Percentiles rank a stretch among this genome's conserved stretches.
Evolutionary conservation across 2,888 invertebrate genomes (phyloP).

Genomic region (Apamea crenata): DNA sequence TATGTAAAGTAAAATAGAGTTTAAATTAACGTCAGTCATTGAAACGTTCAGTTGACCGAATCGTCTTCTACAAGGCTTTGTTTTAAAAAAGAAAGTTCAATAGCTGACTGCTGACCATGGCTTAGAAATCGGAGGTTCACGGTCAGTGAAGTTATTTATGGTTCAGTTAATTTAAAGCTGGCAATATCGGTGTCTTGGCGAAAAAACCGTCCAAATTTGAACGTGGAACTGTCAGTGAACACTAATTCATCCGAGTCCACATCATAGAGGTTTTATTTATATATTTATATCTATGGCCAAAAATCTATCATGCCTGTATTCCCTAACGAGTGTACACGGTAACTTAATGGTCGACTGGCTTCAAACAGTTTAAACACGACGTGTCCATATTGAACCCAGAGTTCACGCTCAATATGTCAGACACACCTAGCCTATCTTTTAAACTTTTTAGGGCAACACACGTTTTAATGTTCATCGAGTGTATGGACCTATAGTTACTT

Average conservation of each 20-base stretch:
- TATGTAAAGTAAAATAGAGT: background rate
- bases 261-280: conserved; percentile 23
- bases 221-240: conserved; percentile 32
- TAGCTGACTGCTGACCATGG: conserved; percentile 33
- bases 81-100: conserved; percentile 48
- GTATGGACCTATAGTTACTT: conserved; percentile 13
- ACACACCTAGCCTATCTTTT: conserved; percentile 52
- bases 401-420: conserved; percentile 63
- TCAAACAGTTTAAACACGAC: conserved; percentile 51
- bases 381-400: conserved; percentile 47
- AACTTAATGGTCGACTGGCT: conserved; percentile 62
- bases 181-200: background rate
- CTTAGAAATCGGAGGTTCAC: conserved; percentile 51
- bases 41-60: conserved; percentile 9
- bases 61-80: background rate
- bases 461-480: conserved; percentile 32
- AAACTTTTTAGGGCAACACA: conserved; percentile 44
- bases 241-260: conserved; percentile 19
- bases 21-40: conserved; percentile 3
- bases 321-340: conserved; percentile 49
- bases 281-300: conserved; percentile 50
- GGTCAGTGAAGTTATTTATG: conserved; percentile 30
- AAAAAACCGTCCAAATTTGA: conserved; percentile 1
- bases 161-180: conserved; percentile 4
- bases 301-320: conserved; percentile 52